Conservation (phyloP, 2,888 invertebrate genomes). For the Hirtodrosophila confusa region DNA sequence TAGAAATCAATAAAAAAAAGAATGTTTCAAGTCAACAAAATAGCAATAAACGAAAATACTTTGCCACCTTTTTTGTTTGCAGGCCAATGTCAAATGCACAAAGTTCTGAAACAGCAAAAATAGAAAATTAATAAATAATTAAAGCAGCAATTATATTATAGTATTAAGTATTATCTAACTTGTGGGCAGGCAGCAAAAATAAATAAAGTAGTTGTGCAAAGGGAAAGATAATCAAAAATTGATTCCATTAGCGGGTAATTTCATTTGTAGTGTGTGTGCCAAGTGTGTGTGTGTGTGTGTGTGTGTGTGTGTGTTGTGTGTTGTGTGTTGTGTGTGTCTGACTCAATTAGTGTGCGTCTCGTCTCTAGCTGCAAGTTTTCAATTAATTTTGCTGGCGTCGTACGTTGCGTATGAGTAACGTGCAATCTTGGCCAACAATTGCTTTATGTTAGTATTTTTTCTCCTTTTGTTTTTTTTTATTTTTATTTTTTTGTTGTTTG, state of each 20-base stretch:
- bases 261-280: conserved; percentile 1
- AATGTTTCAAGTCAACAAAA: no score
- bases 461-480: no score
- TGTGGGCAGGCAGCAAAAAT: background rate
- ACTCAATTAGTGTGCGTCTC: conserved; percentile 21
- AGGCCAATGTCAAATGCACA: conserved; percentile 9
- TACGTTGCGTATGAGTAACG: conserved; percentile 48
- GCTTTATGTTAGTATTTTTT: no score
- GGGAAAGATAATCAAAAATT: conserved; percentile 40
- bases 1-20: conserved; percentile 17
- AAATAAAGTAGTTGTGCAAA: conserved; percentile 3
- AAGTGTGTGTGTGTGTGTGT: background rate
- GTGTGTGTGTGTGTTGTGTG: background rate
- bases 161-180: conserved; percentile 1
- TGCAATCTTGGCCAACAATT: background rate
- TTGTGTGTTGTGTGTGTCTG: background rate
- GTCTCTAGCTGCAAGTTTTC: conserved; percentile 10
- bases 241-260: conserved; percentile 45
- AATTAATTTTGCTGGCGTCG: conserved; percentile 22
- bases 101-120: background rate
- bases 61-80: background rate
- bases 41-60: background rate
- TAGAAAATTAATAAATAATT: background rate
- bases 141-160: background rate
- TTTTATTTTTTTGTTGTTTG: no score